Evolutionary conservation across 1,140 invertebrate species (phyloP), one percentile per base, ranked within the genome.

Genomic region (Meloidogyne exigua): DNA sequence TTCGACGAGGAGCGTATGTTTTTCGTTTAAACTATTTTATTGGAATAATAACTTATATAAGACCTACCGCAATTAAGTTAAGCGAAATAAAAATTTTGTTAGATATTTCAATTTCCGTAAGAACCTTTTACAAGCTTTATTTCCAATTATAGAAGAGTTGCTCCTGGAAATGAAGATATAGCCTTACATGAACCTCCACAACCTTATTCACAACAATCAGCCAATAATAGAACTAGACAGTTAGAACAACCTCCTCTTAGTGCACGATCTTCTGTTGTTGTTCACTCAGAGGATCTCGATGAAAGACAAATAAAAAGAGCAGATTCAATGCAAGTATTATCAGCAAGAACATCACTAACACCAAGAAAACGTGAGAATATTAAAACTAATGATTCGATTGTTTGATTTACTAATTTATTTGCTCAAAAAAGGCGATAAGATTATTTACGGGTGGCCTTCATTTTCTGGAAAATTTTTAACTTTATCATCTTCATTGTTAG

Each of bases 91-190:
- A n/a, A n/a, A n/a, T n/a, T n/a, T n/a, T n/a, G n/a, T n/a, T n/a
- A n/a, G n/a, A n/a, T n/a, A n/a, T n/a, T n/a, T n/a, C n/a, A n/a
- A n/a, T n/a, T n/a, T n/a, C n/a, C n/a, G n/a, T n/a, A n/a, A n/a
- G n/a, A n/a, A n/a, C n/a, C n/a, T 32, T 32, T 32, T 3, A 32
- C 28, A 3, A 32, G 7, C 7, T 32, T 32, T 3, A 32, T 32
- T 32, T n/a, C n/a, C n/a, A 32, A 32, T 57, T 57, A 18, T 10
- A 57, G 49, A 57, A 57, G 49, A n/a, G 49, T 57, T n/a, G 18
- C 49, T n/a, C 49, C 49, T n/a, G 49, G 49, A 57, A 57, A 57
- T n/a, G 49, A 57, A 21, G 49, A 57, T 57, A 57, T 57, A 57
- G 49, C 49, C n/a, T 57, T 57, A 57, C 49, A 57, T 4, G 49